Evolutionary conservation across 1,140 invertebrate species (phyloP), one percentile per base, ranked within the genome.

Genomic region (Microplitis mediator): DNA sequence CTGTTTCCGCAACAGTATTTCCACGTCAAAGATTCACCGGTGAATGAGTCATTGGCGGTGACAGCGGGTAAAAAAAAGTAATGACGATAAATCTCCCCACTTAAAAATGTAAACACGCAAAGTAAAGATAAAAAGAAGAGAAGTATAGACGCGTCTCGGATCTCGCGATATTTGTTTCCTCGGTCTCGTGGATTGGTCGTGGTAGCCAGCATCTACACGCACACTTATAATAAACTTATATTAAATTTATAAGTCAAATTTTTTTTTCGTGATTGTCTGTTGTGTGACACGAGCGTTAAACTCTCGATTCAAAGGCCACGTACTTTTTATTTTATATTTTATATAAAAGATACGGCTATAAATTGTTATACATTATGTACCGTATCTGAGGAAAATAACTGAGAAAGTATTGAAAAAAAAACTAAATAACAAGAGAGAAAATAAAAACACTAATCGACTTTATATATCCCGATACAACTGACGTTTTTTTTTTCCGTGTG

Each of bases 21-120:
- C 39, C 71, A 68, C 60, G 69, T 71, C 60, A 51, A 71, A 63
- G 70, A 61, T 32, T 8, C 34, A 60, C 58, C 34, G 39, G 45
- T 61, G 71, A 73, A 73, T 73, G 71, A 72, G 71, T 73, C 64
- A 68, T 68, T 73, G 60, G 60, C 54, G 64, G 56, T 65, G 54
- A 68, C 65, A 62, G 31, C 36, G 34, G 31, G 45, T 34, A 54
- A 67, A 67, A 67, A 67, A 67, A 54, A 9, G 1, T 2, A 16
- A 36, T 50, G 52, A 23, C 50, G 39, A 67, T 67, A 67, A 67
- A 67, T 67, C 51, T 56, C 23, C 45, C 51, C 31, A 50, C 16
- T 34, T n/a, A 11, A 13, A 13, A 58, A 31, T 58, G 56, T 58
- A 58, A 58, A 58, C 56, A 58, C 16, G 56, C 16, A 58, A 23